Conservation (phyloP, 2,888 invertebrate species). For the Yponomeuta plumbellus region DNA sequence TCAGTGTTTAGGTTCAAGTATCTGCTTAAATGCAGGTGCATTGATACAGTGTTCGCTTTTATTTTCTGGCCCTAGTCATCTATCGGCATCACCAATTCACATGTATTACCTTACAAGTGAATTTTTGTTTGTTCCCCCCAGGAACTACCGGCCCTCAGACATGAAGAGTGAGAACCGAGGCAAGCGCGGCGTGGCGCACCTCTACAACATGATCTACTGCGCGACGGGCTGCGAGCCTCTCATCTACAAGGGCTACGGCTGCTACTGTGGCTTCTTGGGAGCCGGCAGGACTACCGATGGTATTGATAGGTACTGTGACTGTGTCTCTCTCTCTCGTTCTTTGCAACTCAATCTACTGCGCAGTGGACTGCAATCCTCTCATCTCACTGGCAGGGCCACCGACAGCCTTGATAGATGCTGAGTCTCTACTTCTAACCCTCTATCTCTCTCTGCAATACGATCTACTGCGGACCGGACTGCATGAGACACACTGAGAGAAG, state of each 20-base stretch:
- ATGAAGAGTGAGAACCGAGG: constrained; percentile 65
- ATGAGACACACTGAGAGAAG: too few species aligned
- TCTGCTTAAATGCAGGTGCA: too few species aligned
- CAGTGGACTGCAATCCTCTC: constrained; percentile 89
- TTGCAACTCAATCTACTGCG: constrained; percentile 91
- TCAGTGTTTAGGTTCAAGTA: too few species aligned
- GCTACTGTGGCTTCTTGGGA: constrained; percentile 92
- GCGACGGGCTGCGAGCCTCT: constrained; percentile 91
- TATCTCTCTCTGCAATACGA: constrained; percentile 85
- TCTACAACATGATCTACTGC: constrained; percentile 91
- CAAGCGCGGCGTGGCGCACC: constrained; percentile 85
- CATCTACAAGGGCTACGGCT: constrained; percentile 90
- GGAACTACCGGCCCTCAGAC: constrained; percentile 44
- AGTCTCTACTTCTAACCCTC: too few species aligned
- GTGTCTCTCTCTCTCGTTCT: constrained; percentile 76
- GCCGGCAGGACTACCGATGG: constrained; percentile 87
- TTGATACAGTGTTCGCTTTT: too few species aligned
- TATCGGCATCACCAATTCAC: background rate
- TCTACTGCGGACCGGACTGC: constrained; percentile 89
- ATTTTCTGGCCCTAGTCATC: background rate
- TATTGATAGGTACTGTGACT: constrained; percentile 80
- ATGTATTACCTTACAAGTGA: background rate
- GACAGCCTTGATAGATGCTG: constrained; percentile 90
- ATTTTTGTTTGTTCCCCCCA: constrained; percentile 28
- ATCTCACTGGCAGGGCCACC: constrained; percentile 83